phyloP scores from a whole-genome alignment of 2,888 invertebrate species.

The Tupiocoris notatus region DNA sequence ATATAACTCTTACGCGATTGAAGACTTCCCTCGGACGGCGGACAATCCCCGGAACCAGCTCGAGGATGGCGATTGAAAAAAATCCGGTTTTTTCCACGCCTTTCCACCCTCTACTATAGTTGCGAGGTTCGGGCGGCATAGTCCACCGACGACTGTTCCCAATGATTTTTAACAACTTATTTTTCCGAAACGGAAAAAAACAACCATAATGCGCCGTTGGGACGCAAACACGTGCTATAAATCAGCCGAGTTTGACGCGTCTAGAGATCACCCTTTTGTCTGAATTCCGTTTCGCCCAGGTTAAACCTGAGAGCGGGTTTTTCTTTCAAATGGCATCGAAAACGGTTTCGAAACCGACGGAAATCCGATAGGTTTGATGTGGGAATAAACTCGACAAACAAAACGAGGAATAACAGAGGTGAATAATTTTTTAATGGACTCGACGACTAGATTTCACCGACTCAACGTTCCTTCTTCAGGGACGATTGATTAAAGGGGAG shows the following conservation, averaged over 20 bases:
- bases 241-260: conserved; percentile 33
- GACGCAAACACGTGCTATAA: conserved; percentile 36
- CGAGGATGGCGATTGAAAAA: neutral
- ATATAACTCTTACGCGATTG: conserved; percentile 33
- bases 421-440: too few relatives aligned
- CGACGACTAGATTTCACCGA: too few relatives aligned
- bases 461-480: too few relatives aligned
- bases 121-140: neutral
- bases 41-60: neutral
- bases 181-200: conserved; percentile 37
- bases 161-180: conserved; percentile 41
- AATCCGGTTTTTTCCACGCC: conserved; percentile 20
- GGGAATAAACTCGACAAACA: too few relatives aligned
- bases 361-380: too few relatives aligned
- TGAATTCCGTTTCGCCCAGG: neutral
- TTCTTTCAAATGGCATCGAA: too few relatives aligned
- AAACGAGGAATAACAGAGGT: too few relatives aligned
- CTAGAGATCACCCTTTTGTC: conserved; percentile 2
- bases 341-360: too few relatives aligned
- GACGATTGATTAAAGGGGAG: too few relatives aligned
- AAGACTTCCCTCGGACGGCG: conserved; percentile 10
- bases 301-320: too few relatives aligned
- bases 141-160: conserved; percentile 10
- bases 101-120: conserved; percentile 19
- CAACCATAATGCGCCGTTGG: conserved; percentile 11